Conservation (phyloP, 2,113 vertebrate genomes). For the Corapipo altera region DNA sequence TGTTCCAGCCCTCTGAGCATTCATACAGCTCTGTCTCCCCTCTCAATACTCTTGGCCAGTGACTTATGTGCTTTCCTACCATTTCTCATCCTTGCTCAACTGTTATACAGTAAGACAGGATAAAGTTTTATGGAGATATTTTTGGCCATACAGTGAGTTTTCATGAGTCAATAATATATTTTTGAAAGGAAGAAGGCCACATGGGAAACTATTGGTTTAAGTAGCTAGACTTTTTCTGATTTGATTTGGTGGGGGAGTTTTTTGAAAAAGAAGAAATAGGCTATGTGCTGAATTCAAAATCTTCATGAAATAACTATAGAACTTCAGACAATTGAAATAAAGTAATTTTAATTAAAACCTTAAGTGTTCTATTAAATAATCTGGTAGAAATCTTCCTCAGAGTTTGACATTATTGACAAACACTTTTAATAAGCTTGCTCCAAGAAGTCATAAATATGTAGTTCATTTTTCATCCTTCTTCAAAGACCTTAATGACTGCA, state of each 20-base stretch:
- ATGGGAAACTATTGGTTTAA: not conserved
- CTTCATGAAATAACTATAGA: not conserved
- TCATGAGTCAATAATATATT: not conserved
- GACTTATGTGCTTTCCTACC: not conserved
- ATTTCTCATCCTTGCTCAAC: not conserved
- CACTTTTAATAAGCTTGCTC: constrained; percentile 24
- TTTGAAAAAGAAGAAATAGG: not conserved
- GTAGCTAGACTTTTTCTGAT: not conserved
- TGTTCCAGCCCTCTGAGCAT: not conserved
- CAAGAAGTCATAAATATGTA: constrained; percentile 43
- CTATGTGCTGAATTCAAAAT: not conserved
- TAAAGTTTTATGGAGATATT: not conserved
- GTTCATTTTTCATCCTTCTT: constrained; percentile 29
- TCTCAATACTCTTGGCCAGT: not conserved
- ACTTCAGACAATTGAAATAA: constrained; percentile 11
- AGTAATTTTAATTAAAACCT: not conserved
- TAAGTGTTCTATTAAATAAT: constrained; percentile 41
- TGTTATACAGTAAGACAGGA: not conserved
- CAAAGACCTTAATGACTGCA: constrained; percentile 28
- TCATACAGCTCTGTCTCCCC: not conserved
- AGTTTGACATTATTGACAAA: constrained; percentile 47
- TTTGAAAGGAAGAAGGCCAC: not conserved
- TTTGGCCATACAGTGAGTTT: not conserved
- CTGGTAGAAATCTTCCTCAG: not conserved
- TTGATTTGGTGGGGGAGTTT: not conserved